These are phyloP conservation scores for Sinohyriopsis cumingii DNA, from an alignment of 2,888 invertebrate genomes.

Conservation along the genomic window DNA sequence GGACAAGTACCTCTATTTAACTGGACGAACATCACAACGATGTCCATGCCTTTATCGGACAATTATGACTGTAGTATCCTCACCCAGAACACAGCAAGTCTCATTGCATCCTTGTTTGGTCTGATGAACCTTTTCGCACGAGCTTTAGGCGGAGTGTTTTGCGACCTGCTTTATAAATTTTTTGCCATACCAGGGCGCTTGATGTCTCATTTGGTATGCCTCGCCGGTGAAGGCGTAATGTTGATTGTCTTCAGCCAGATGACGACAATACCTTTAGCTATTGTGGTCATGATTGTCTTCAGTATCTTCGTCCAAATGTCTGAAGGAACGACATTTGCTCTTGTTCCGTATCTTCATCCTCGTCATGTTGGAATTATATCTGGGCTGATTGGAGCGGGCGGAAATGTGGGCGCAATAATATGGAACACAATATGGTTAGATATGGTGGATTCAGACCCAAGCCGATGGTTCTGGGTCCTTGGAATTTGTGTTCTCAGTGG, in stretches of 20 bases:
- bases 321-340: conserved; percentile 22
- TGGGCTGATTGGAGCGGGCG: conserved; percentile 29
- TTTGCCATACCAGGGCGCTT: conserved; percentile 20
- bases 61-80: conserved; percentile 19
- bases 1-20: background rate
- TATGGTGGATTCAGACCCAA: conserved; percentile 21
- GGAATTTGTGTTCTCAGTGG: conserved; percentile 19
- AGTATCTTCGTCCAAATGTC: conserved; percentile 21
- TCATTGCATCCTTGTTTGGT: conserved; percentile 29
- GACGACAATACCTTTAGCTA: conserved; percentile 5
- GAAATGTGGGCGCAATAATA: conserved; percentile 22
- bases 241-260: conserved; percentile 29
- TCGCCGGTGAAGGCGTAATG: conserved; percentile 22
- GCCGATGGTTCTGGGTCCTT: conserved; percentile 22
- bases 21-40: conserved; percentile 4
- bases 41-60: background rate
- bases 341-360: background rate
- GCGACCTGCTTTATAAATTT: conserved; percentile 15
- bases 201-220: conserved; percentile 23
- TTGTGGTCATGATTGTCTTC: conserved; percentile 21
- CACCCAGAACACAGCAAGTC: conserved; percentile 23
- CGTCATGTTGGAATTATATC: conserved; percentile 22
- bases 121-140: conserved; percentile 29
- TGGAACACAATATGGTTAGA: conserved; percentile 29
- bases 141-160: conserved; percentile 24